Evolutionary conservation across 1,140 invertebrate species (phyloP), one percentile per base, ranked within the genome.

Genomic region (Magallana ariakensis): DNA sequence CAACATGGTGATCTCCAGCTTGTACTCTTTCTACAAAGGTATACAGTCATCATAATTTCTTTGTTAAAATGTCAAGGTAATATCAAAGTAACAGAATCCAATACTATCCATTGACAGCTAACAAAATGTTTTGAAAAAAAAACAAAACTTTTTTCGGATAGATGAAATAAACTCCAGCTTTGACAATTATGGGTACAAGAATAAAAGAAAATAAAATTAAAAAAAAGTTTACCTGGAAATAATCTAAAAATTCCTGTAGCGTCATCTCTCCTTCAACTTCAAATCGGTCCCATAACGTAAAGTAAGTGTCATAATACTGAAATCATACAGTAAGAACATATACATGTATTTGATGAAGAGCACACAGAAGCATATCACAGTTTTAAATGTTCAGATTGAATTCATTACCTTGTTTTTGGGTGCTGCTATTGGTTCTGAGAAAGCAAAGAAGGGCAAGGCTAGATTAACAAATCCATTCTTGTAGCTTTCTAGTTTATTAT

Each of bases 381-480:
- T 46, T 46, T 46, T 46, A 1, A 46, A 46, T 0, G 0, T 46
- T 13, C 8, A 0, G 19, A 62, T 16, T 15, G 19, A 62, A 15
- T 62, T 16, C 1, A 7, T 62, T 92, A 95, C 95, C 92, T 97
- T 98, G 91, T 97, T 96, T 94, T 97, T 98, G 0, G 97, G 97
- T 0, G 98, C 98, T 3, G 96, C 95, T 81, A 99, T 97, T 0
- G 99, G 99, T 93, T 99, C 99, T 0, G 98, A 99, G 95, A 99
- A 99, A 1, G 97, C 98, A 94, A 99, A 98, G 95, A 99, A 99
- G 5, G 99, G 99, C 80, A 99, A 93, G 0, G 99, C 99, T 75
- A 99, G 95, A 94, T 99, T 99, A 55, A 98, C 97, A 94, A 99
- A 99, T 9, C 97, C 98, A 95, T 99, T 99, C 95, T 99, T 99